These are phyloP conservation scores for Alouatta palliata DNA, from an alignment of 2,113 vertebrate genomes.

Conservation along the genomic window DNA sequence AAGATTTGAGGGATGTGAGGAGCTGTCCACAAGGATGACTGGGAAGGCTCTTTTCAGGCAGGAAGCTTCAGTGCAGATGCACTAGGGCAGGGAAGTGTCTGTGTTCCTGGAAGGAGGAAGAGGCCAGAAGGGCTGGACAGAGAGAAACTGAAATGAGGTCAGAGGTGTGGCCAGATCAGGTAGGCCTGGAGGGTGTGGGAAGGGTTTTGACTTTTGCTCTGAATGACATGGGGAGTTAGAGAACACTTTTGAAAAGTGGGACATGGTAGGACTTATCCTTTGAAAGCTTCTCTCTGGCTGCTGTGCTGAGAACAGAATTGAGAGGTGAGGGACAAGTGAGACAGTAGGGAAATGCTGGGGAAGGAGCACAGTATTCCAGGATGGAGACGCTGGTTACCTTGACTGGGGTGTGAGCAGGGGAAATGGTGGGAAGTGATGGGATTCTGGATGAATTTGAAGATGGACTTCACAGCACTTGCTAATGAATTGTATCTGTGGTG, in stretches of 20 bases:
- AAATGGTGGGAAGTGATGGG: not conserved
- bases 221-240: not conserved
- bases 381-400: not conserved
- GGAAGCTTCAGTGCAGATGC: not conserved
- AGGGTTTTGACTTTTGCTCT: too few species aligned
- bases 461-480: not conserved
- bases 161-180: not conserved
- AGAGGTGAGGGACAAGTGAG: not conserved
- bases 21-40: not conserved
- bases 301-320: not conserved
- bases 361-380: too few species aligned
- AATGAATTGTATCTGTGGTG: not conserved
- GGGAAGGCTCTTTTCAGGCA: not conserved
- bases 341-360: fast-evolving
- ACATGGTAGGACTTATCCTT: not conserved
- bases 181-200: not conserved
- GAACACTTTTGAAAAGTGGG: not conserved
- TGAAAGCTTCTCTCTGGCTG: not conserved
- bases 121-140: not conserved
- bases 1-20: not conserved
- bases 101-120: not conserved
- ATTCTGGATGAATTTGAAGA: not conserved
- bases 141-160: not conserved
- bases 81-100: not conserved
- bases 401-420: too few species aligned